Base-by-base conservation (phyloP, 2,797 vertebrate genomes). In the Sebastes minor region DNA sequence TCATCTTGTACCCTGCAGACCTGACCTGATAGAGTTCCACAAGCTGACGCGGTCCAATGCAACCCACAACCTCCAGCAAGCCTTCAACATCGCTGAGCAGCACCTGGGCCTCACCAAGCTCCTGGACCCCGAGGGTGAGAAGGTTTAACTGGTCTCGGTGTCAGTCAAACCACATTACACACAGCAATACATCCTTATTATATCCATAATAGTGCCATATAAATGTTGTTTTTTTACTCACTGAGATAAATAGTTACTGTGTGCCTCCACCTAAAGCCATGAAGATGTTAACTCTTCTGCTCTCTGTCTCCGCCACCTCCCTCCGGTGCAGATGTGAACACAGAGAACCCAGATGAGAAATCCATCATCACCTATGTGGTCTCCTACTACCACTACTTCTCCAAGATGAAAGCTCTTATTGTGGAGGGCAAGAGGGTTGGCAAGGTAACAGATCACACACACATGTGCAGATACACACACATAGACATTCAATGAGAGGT, bases 341-440 rank as follows among this genome's bases (percentile, higher is more conserved):
- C 97, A 61, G 98, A 99, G 85, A 97, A 99, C 86, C 98, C 98
- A 0, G 98, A 99, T 2, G 98, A 99, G 86, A 99, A 99, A 92
- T 99, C 98, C 80, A 98, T 99, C 92, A 98, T 99, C 87, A 99
- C 98, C 14, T 99, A 99, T 0, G 98, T 99, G 57, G 98, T 99
- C 22, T 97, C 98, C 53, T 99, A 97, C 92, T 99, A 99, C 90
- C 98, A 99, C 89, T 99, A 99, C 90, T 99, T 99, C 96, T 99
- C 98, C 87, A 99, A 99, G 94, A 99, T 99, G 98, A 99, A 99
- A 92, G 98, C 98, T 13, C 93, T 99, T 88, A 97, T 98, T 1
- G 98, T 99, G 86, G 98, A 99, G 81, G 98, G 98, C 65, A 99
- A 99, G 86, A 94, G 98, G 59, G 97, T 99, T 0, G 98, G 98